Conservation (phyloP, 1,140 invertebrate species). For the Lepidurus packardi region DNA sequence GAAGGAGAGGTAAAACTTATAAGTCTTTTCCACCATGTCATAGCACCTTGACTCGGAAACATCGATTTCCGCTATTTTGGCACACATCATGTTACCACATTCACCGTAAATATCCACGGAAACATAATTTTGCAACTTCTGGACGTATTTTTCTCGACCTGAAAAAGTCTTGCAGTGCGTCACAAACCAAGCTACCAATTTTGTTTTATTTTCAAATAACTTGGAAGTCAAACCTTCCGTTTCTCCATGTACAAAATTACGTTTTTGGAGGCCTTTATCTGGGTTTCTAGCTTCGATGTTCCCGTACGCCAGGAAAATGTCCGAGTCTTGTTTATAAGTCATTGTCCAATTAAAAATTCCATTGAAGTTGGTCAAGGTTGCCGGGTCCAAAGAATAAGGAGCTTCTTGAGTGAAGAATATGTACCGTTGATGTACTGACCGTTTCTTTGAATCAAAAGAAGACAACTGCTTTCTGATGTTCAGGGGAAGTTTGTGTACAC, state of each 20-base stretch:
- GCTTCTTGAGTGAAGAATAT: background rate
- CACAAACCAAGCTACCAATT: constrained; percentile 93
- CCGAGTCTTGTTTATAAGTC: constrained; percentile 14
- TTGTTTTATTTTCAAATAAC: constrained; percentile 71
- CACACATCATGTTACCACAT: constrained; percentile 41
- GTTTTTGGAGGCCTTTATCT: background rate
- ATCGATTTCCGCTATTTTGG: constrained; percentile 28
- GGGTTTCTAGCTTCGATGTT: background rate
- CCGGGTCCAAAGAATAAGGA: background rate
- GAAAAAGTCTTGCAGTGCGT: constrained; percentile 66
- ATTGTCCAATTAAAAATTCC: background rate
- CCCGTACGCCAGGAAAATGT: background rate
- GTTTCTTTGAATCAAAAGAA: background rate
- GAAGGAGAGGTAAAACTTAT: constrained; percentile 36
- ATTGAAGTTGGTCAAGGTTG: background rate
- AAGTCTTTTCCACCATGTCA: constrained; percentile 34
- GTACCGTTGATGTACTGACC: background rate
- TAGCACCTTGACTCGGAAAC: constrained; percentile 36
- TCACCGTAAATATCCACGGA: constrained; percentile 43
- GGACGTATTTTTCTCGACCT: constrained; percentile 39
- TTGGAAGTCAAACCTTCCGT: background rate
- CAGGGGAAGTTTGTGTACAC: background rate
- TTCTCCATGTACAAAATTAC: background rate
- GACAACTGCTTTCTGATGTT: background rate
- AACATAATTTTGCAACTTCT: constrained; percentile 39